Conservation (phyloP, 2,113 vertebrate species). For the Oreochromis tanganicae region DNA sequence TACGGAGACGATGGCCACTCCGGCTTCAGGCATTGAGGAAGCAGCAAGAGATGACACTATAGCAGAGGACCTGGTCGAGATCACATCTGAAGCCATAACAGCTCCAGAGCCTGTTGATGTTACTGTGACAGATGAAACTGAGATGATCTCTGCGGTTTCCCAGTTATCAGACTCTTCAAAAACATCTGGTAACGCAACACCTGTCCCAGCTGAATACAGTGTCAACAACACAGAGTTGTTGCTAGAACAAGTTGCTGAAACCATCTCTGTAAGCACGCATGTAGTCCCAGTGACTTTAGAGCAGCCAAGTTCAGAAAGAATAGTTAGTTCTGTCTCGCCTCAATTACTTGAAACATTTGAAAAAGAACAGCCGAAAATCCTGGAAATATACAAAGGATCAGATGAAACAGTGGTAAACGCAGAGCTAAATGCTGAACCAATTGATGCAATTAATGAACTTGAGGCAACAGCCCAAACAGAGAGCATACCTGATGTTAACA, state of each 20-base stretch:
- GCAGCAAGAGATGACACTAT: slow-evolving; percentile 63
- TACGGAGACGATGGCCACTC: slow-evolving; percentile 59
- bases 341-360: slow-evolving; percentile 28
- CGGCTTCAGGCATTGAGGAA: slow-evolving; percentile 54
- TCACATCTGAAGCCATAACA: slow-evolving; percentile 79
- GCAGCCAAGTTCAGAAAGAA: slow-evolving; percentile 8
- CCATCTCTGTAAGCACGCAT: slow-evolving; percentile 54
- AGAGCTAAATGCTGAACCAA: slow-evolving; percentile 28
- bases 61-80: slow-evolving; percentile 72
- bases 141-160: slow-evolving; percentile 90
- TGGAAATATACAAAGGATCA: slow-evolving; percentile 6
- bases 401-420: slow-evolving; percentile 26
- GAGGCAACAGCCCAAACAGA: slow-evolving; percentile 14
- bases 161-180: slow-evolving; percentile 79
- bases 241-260: slow-evolving; percentile 77
- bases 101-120: slow-evolving; percentile 74
- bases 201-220: slow-evolving; percentile 69
- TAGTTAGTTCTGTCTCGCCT: background rate
- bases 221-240: slow-evolving; percentile 70
- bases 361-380: slow-evolving; percentile 11
- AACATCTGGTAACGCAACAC: slow-evolving; percentile 85
- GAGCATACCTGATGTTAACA: slow-evolving; percentile 28
- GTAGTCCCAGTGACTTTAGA: slow-evolving; percentile 13
- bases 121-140: slow-evolving; percentile 77
- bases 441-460: slow-evolving; percentile 12